A percentile compares a stretch with the other conserved stretches of the same genome.
Evolutionary conservation across 1,140 invertebrate species (phyloP).

Genomic region (Periplaneta americana): DNA sequence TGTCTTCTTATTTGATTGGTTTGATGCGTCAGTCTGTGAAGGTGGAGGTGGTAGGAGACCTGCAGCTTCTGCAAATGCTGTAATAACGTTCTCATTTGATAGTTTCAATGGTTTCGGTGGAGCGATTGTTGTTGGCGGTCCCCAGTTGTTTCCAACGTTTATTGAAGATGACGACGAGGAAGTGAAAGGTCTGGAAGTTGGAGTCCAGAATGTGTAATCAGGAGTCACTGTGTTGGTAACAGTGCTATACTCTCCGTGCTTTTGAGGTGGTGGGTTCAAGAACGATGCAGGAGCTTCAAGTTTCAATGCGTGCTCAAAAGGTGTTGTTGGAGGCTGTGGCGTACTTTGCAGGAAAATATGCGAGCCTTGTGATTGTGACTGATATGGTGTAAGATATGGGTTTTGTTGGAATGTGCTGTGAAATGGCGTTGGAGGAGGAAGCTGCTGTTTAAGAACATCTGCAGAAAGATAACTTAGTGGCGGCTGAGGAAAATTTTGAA

Average conservation of each 20-base stretch:
- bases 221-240: background rate
- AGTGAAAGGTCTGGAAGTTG: background rate
- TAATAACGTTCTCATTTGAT: background rate
- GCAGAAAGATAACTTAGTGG: background rate
- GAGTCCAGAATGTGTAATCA: background rate
- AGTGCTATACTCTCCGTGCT: background rate
- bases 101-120: background rate
- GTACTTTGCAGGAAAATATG: background rate
- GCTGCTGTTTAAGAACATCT: background rate
- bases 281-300: background rate
- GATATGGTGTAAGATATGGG: background rate
- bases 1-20: slow-evolving; percentile 12
- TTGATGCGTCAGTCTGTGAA: background rate
- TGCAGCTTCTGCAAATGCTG: background rate
- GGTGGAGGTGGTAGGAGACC: slow-evolving; percentile 12
- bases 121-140: no score
- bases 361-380: background rate
- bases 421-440: slow-evolving; percentile 1
- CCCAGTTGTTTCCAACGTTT: background rate
- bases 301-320: background rate
- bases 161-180: background rate
- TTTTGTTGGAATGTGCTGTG: slow-evolving; percentile 6
- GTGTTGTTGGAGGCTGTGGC: background rate
- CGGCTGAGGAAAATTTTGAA: background rate
- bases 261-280: background rate